These are phyloP conservation scores for Harmothoe impar DNA, from an alignment of 2,888 invertebrate genomes.

Conservation along the genomic window DNA sequence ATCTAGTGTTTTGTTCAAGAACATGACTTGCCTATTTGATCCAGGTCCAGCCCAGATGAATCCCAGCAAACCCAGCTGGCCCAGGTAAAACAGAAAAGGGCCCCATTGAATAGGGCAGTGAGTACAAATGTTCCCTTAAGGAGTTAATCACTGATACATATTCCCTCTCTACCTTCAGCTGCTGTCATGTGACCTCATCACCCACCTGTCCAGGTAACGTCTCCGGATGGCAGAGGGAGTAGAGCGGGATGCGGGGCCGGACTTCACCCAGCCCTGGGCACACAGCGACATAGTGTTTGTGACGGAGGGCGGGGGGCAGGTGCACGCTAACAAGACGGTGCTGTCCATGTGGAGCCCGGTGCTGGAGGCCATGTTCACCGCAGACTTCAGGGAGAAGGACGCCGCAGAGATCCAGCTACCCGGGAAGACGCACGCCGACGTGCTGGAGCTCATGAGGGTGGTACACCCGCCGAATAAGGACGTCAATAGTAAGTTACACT, in stretches of 20 bases:
- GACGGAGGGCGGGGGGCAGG: constrained; percentile 1
- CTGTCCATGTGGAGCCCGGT: constrained; percentile 66
- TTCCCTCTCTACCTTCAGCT: too few species aligned
- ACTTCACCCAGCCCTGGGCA: constrained; percentile 13
- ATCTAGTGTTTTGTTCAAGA: too few species aligned
- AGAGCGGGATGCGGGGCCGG: neutral
- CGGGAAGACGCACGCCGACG: constrained; percentile 29
- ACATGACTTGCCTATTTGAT: too few species aligned
- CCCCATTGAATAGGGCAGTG: too few species aligned
- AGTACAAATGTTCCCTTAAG: too few species aligned
- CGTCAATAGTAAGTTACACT: constrained; percentile 2
- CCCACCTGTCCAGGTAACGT: neutral
- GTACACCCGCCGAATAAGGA: constrained; percentile 53
- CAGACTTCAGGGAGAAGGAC: constrained; percentile 49
- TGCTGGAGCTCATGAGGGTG: constrained; percentile 43
- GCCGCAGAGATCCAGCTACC: constrained; percentile 62
- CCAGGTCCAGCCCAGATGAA: too few species aligned
- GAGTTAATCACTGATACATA: too few species aligned
- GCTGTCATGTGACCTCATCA: neutral
- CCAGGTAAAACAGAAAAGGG: too few species aligned
- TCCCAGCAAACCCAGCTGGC: too few species aligned
- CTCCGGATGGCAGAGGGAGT: neutral
- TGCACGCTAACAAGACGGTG: constrained; percentile 63
- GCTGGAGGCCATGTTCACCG: constrained; percentile 62
- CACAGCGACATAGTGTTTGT: constrained; percentile 34